A percentile compares a stretch with the other conserved stretches of the same genome.
Conservation (phyloP, 2,797 vertebrate species). For the Pseudomugil tenellus region DNA sequence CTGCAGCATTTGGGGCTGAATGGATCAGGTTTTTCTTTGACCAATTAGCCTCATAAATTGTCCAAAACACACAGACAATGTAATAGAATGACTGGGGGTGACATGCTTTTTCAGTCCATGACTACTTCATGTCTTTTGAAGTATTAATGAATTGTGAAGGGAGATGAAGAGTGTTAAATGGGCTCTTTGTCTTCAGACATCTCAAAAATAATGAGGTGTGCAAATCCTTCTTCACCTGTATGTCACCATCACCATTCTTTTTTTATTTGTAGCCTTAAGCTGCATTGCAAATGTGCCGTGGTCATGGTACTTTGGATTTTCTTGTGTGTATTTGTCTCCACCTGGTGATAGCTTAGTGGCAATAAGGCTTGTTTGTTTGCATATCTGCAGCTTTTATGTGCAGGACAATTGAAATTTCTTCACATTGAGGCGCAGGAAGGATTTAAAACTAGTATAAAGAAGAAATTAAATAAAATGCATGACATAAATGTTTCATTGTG, state of each 20-base stretch:
- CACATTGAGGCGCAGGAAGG: no score
- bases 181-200: slow-evolving; percentile 40
- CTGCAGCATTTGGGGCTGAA: slow-evolving; percentile 48
- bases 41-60: slow-evolving; percentile 55
- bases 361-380: not conserved
- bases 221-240: slow-evolving; percentile 1
- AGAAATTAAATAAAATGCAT: no score
- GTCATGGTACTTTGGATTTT: not conserved
- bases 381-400: no score
- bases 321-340: slow-evolving; percentile 48
- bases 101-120: slow-evolving; percentile 49
- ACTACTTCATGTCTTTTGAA: slow-evolving; percentile 53
- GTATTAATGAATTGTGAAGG: slow-evolving; percentile 55
- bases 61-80: slow-evolving; percentile 48
- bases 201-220: slow-evolving; percentile 16
- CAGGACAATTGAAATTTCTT: no score
- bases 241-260: not conserved
- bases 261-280: slow-evolving; percentile 1
- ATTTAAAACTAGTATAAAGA: no score
- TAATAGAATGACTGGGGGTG: slow-evolving; percentile 44
- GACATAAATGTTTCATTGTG: no score
- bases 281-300: not conserved
- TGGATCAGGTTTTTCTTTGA: slow-evolving; percentile 58
- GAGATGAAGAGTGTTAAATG: slow-evolving; percentile 36
- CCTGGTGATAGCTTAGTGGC: slow-evolving; percentile 44